Evolutionary conservation across 1,140 invertebrate genomes (phyloP).

Genomic region (Drosophila nigrodunni): DNA sequence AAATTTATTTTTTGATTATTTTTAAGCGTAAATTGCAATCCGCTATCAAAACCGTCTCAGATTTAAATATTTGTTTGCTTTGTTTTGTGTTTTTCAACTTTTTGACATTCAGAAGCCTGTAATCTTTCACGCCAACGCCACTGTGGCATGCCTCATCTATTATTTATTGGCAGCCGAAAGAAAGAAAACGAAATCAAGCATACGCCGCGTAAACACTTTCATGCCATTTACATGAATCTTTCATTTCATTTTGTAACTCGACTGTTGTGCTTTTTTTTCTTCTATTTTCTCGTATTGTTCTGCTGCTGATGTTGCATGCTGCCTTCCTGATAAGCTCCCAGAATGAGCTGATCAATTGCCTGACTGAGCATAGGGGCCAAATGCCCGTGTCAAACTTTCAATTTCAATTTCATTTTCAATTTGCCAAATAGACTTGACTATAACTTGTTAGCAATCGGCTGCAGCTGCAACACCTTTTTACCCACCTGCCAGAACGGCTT

Average conservation of each 20-base stretch:
- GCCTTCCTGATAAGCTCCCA: background rate
- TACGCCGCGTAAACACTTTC: conserved; percentile 43
- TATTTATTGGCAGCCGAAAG: conserved; percentile 8
- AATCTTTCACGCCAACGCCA: conserved; percentile 12
- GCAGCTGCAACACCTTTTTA: background rate
- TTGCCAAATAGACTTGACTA: background rate
- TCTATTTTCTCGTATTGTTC: background rate
- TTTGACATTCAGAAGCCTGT: conserved; percentile 10
- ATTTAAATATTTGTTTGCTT: background rate
- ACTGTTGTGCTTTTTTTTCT: background rate
- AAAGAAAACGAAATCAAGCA: conserved; percentile 33
- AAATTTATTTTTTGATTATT: background rate
- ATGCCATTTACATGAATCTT: conserved; percentile 45
- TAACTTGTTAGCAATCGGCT: background rate
- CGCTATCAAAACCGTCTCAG: background rate
- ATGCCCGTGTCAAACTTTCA: background rate
- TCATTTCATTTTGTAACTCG: conserved; percentile 15
- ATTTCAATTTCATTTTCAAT: background rate
- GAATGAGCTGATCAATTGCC: background rate
- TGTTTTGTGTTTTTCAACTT: background rate
- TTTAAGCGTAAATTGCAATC: background rate
- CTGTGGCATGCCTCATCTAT: conserved; percentile 20
- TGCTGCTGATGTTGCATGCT: background rate
- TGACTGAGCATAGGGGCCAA: background rate
- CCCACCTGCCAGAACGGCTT: conserved; percentile 1